Evolutionary conservation across 1,140 invertebrate genomes (phyloP), one percentile per base, ranked within the genome.

Genomic region (Psilanteris sp.): DNA sequence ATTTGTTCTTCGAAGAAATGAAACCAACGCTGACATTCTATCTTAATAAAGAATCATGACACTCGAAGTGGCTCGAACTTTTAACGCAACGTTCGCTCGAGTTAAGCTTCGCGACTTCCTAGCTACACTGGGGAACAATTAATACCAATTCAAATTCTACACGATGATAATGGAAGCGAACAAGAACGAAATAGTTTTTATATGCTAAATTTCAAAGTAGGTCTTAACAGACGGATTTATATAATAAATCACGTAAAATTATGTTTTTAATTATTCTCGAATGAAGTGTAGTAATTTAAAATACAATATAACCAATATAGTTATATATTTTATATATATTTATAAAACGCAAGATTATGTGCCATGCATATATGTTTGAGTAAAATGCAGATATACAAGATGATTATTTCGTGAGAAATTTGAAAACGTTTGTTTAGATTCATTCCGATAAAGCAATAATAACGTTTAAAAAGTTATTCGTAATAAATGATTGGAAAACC

Each of bases 1-100:
- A 88, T 88, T 88, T 88, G 86, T 88, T 87, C 79, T 80, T 74
- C 64, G 67, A 78, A 85, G 85, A 81, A 87, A 88, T 81, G 80
- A 85, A 86, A 86, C 80, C 81, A 34, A 77, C 54, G 75, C 64
- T 76, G 79, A 82, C 83, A 72, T 81, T 81, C 79, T 81, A 78
- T 86, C 85, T 87, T 87, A 87, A 87, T 86, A 87, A 87, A 86
- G 82, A 82, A 86, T 85, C 83, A 79, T 52, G 59, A 75, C 64
- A 67, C 48, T 71, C 48, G 62, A 67, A 76, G 57, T 52, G 74
- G 9, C 44, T 62, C 13, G 37, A 64, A 68, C 61, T 77, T 77
- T 75, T 77, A 78, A 76, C 52, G 24, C 46, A 66, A 44, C 52
- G 48, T 31, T 59, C 59, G 59, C 31, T 54, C 41, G 50, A 36